Percentiles rank a stretch among this genome's conserved stretches.
phyloP scores from a whole-genome alignment of 2,113 vertebrate genomes.

The Seriola aureovittata region DNA sequence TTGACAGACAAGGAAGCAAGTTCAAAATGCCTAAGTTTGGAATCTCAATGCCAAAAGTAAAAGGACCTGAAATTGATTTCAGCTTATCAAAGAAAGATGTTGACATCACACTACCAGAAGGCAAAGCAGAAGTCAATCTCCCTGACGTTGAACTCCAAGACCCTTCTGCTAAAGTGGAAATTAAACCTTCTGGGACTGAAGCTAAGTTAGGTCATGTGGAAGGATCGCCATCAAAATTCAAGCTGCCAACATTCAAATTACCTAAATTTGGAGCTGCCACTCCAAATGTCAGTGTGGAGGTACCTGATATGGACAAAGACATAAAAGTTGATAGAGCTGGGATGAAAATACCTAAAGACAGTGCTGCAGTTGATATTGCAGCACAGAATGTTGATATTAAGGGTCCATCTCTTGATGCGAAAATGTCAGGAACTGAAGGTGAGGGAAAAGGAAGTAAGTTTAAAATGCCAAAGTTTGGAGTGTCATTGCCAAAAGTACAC shows the following conservation, averaged over 20 bases:
- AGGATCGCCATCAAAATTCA: slow-evolving; percentile 60
- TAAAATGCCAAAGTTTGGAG: slow-evolving; percentile 61
- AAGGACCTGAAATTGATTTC: slow-evolving; percentile 30
- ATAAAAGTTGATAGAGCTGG: background rate
- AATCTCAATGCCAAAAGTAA: slow-evolving; percentile 39
- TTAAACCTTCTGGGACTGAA: background rate
- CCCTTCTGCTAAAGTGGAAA: slow-evolving; percentile 2
- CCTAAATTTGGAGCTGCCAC: slow-evolving; percentile 59
- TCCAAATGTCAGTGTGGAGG: slow-evolving; percentile 11
- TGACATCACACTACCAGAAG: background rate
- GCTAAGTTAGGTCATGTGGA: slow-evolving; percentile 1
- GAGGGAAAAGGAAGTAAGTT: slow-evolving; percentile 52
- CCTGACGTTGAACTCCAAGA: slow-evolving; percentile 35
- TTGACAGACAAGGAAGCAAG: slow-evolving; percentile 35
- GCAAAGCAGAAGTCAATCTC: slow-evolving; percentile 16
- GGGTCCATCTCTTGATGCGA: slow-evolving; percentile 22
- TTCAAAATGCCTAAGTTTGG: slow-evolving; percentile 59
- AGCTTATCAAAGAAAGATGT: slow-evolving; percentile 18
- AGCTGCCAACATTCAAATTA: slow-evolving; percentile 65
- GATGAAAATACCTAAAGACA: slow-evolving; percentile 3
- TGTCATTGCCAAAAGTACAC: slow-evolving; percentile 49
- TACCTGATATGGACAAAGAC: slow-evolving; percentile 19
- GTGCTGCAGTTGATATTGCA: background rate
- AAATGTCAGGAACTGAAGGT: slow-evolving; percentile 11
- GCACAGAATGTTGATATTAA: slow-evolving; percentile 9